phyloP scores from a whole-genome alignment of 2,888 invertebrate genomes.

The Noctuana brunneofusca region DNA sequence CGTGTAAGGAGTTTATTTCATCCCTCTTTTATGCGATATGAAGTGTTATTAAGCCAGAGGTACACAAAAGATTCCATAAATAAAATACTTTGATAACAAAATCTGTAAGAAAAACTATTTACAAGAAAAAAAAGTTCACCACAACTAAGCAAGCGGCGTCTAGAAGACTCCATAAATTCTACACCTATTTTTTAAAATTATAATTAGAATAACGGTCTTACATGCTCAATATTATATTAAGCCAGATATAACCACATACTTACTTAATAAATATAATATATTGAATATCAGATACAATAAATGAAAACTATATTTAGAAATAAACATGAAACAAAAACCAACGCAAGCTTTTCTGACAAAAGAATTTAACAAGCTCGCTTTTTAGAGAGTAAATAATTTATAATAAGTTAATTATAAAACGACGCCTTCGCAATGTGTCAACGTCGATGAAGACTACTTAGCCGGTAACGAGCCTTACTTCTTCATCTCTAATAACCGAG shows the following conservation, averaged over 20 bases:
- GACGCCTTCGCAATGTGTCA: slow-evolving; percentile 41
- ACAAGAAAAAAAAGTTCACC: no score
- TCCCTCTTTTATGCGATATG: slow-evolving; percentile 30
- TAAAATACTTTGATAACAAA: not conserved
- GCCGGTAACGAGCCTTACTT: slow-evolving; percentile 40
- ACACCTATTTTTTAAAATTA: no score
- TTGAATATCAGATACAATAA: no score
- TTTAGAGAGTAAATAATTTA: slow-evolving; percentile 39
- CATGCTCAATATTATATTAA: no score
- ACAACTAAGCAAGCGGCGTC: no score
- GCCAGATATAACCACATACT: no score
- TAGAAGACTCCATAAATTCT: no score
- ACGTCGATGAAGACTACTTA: slow-evolving; percentile 41
- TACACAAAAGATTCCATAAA: slow-evolving; percentile 12
- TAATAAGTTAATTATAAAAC: slow-evolving; percentile 44
- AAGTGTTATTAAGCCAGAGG: slow-evolving; percentile 30
- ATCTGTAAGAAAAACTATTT: not conserved
- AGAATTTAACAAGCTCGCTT: not conserved
- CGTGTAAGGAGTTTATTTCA: slow-evolving; percentile 45
- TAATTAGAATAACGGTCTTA: no score
- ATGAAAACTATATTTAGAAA: not conserved
- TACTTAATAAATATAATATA: no score
- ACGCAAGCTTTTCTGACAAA: not conserved
- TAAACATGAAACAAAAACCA: not conserved
- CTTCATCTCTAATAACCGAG: slow-evolving; percentile 50